Base-by-base conservation (phyloP, 2,888 invertebrate genomes). In the Saturnia japonica region DNA sequence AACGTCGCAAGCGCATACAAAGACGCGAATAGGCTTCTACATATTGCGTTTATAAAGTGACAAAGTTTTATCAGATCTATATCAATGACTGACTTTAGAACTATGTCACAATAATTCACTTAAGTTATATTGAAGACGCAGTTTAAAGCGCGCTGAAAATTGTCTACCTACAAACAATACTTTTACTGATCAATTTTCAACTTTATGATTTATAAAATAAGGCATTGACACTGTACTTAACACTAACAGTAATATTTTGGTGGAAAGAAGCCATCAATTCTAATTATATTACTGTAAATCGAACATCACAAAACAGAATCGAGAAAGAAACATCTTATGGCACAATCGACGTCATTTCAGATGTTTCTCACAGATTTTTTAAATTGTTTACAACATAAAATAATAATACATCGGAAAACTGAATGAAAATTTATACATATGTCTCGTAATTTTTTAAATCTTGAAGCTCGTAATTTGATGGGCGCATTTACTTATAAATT, bases 1-100 rank as follows among this genome's bases (percentile, higher is more conserved):
- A 88, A 87, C 85, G 84, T 85, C 86, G 84, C 84, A 81, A 81
- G 83, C 79, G 85, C 88, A 82, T 75, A 81, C 86, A 87, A 83
- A 84, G 80, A 77, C 80, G 79, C 87, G 82, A 85, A 86, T 78
- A 84, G 82, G 77, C 78, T 76, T 77, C 77, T 82, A 81, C 81
- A 79, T 80, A 78, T 81, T 80, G 74, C 67, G 70, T 40, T 57
- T 70, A 72, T 70, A 80, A 68, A 78, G 66, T 57, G 83, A 88
- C 85, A 88, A 70, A 70, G 88, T 89, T 80, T 81, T 76, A 89
- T 79, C 74, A 76, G 72, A 74, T 72, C 67, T 72, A 72, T 75
- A 76, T 74, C 74, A 78, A 74, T 79, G 82, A 78, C n/a, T n/a
- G 73, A 78, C 66, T 76, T 75, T 82, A 79, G 81, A 86, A 91